Evolutionary conservation across 2,888 invertebrate species (phyloP).

Genomic region (Thymelicus acteon): DNA sequence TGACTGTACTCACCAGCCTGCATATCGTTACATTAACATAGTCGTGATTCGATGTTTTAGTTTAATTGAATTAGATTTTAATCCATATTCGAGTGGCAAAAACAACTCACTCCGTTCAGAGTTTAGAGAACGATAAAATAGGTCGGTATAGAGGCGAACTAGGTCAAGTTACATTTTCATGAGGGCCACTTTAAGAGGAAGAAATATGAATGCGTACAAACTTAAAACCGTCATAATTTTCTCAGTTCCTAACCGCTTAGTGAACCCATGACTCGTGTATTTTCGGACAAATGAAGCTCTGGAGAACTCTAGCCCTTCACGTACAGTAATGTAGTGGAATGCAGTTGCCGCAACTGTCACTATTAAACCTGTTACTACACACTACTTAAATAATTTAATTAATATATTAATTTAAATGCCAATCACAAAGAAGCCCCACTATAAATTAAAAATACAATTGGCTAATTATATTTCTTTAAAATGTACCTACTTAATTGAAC

Average conservation of each 20-base stretch:
- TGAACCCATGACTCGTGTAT: conserved; percentile 25
- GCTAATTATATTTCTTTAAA: conserved; percentile 50
- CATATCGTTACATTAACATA: conserved; percentile 34
- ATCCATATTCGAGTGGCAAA: conserved; percentile 39
- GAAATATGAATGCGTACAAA: conserved; percentile 44
- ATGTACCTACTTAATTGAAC: conserved; percentile 35
- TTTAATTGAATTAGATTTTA: conserved; percentile 33
- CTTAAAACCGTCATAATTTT: conserved; percentile 37
- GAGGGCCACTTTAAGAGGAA: conserved; percentile 61
- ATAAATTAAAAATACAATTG: conserved; percentile 52
- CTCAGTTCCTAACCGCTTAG: conserved; percentile 5
- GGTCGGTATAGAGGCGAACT: conserved; percentile 65
- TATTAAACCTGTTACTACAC: conserved; percentile 36
- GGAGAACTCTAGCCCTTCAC: conserved; percentile 64
- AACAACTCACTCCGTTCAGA: conserved; percentile 47
- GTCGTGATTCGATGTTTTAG: conserved; percentile 27
- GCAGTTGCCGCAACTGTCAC: conserved; percentile 70
- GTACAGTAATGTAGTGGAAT: conserved; percentile 73
- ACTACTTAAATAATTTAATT: conserved; percentile 52
- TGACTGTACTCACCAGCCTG: conserved; percentile 34
- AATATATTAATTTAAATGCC: conserved; percentile 52
- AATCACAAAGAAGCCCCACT: conserved; percentile 61
- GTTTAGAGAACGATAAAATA: conserved; percentile 62
- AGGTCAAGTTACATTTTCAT: conserved; percentile 69
- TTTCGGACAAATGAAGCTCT: conserved; percentile 81